Conservation (phyloP, 1,140 invertebrate species). For the Drosophila bipectinata region DNA sequence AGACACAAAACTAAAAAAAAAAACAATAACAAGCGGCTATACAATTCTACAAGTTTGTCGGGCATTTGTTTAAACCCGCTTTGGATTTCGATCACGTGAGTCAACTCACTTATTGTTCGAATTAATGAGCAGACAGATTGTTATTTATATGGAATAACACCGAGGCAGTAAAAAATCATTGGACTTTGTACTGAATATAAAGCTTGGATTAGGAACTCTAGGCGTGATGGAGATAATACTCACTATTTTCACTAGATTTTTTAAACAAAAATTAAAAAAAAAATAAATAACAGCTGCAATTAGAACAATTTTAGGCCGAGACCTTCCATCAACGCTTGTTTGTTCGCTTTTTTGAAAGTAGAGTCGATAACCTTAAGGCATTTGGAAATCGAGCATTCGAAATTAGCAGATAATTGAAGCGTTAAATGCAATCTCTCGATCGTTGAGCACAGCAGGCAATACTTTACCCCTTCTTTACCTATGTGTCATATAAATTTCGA, state of each 20-base stretch:
- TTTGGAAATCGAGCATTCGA: conserved; percentile 41
- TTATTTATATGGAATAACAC: conserved; percentile 34
- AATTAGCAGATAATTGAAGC: conserved; percentile 46
- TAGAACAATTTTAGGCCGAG: conserved; percentile 18
- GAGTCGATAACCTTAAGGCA: conserved; percentile 63
- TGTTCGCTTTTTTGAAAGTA: conserved; percentile 49
- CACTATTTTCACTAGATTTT: background rate
- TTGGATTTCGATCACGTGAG: conserved; percentile 49
- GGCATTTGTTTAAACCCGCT: conserved; percentile 36
- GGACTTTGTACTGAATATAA: conserved; percentile 49
- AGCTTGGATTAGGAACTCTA: conserved; percentile 5
- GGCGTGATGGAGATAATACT: background rate
- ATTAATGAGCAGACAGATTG: conserved; percentile 41
- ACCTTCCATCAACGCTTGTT: conserved; percentile 32
- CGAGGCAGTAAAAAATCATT: conserved; percentile 9
- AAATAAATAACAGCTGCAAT: conserved; percentile 1
- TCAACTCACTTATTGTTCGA: conserved; percentile 22
- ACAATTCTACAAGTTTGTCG: conserved; percentile 33
- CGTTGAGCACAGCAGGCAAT: conserved; percentile 7
- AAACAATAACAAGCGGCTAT: conserved; percentile 4
- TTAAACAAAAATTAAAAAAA: background rate
- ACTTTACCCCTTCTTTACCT: background rate
- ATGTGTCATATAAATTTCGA: background rate
- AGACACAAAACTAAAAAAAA: background rate
- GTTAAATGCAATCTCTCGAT: conserved; percentile 44